Percentiles rank a stretch among this genome's conserved stretches.
Evolutionary conservation across 2,113 vertebrate species (phyloP).

Genomic region (Vulpes vulpes): DNA sequence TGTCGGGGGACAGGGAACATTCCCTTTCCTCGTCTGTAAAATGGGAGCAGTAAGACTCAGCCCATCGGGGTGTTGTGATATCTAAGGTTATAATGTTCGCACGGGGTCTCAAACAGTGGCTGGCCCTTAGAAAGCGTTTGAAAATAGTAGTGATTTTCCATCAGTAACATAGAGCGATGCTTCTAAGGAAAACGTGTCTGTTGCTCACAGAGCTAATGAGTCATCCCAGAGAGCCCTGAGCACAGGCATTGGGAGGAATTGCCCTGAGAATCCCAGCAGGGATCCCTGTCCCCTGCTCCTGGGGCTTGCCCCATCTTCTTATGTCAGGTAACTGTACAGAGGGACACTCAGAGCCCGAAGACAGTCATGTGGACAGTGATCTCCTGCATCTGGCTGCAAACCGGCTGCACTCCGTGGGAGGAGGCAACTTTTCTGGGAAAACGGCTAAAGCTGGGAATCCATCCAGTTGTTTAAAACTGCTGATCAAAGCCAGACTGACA

Average conservation of each 20-base stretch:
- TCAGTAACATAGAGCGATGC: neutral
- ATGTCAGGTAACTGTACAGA: neutral
- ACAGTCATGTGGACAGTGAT: neutral
- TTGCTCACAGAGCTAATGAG: neutral
- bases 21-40: neutral
- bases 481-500: conserved; percentile 9
- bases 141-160: neutral
- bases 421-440: conserved; percentile 47
- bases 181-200: neutral
- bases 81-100: neutral
- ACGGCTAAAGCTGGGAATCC: neutral
- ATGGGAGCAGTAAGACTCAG: neutral
- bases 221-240: neutral
- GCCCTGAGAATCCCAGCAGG: neutral
- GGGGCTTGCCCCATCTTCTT: neutral
- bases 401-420: neutral
- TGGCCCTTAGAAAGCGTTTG: neutral
- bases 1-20: neutral
- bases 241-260: neutral
- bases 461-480: conserved; percentile 42
- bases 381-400: neutral
- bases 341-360: neutral
- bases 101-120: neutral
- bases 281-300: neutral
- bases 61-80: neutral